Percentiles rank a stretch among this genome's conserved stretches.
Evolutionary conservation across 2,888 invertebrate species (phyloP).

Genomic region (Drepana falcataria): DNA sequence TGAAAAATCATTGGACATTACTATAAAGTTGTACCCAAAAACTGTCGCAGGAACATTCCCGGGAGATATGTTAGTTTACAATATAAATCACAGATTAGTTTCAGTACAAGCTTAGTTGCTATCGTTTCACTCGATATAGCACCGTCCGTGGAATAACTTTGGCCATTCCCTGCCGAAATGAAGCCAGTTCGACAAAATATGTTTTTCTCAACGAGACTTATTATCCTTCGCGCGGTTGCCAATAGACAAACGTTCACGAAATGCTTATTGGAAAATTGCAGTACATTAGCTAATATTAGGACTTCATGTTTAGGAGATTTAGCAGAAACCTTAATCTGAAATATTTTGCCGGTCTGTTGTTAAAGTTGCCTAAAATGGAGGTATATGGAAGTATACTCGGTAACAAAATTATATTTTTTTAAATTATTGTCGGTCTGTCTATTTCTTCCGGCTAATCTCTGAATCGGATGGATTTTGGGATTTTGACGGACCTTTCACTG

Average conservation of each 20-base stretch:
- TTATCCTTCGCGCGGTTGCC: neutral
- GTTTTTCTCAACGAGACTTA: constrained; percentile 2
- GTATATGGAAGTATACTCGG: too few species aligned
- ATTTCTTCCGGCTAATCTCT: too few species aligned
- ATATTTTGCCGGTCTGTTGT: too few species aligned
- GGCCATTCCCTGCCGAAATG: constrained; percentile 18
- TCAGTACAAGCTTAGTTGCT: constrained; percentile 18
- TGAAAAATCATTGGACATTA: neutral
- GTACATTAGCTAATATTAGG: neutral
- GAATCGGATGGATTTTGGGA: too few species aligned
- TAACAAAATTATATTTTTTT: too few species aligned
- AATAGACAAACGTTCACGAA: neutral
- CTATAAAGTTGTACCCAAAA: neutral
- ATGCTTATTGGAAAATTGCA: neutral
- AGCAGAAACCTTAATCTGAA: neutral
- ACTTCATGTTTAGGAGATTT: neutral
- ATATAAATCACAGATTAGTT: constrained; percentile 23
- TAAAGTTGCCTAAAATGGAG: too few species aligned
- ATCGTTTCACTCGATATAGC: constrained; percentile 27
- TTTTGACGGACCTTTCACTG: too few species aligned
- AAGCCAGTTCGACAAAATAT: constrained; percentile 2
- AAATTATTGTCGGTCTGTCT: too few species aligned
- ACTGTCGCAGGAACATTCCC: neutral
- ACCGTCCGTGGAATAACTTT: constrained; percentile 24
- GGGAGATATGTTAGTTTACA: neutral